Evolutionary conservation across 1,140 invertebrate species (phyloP).

Genomic region (Marisa cornuarietis): DNA sequence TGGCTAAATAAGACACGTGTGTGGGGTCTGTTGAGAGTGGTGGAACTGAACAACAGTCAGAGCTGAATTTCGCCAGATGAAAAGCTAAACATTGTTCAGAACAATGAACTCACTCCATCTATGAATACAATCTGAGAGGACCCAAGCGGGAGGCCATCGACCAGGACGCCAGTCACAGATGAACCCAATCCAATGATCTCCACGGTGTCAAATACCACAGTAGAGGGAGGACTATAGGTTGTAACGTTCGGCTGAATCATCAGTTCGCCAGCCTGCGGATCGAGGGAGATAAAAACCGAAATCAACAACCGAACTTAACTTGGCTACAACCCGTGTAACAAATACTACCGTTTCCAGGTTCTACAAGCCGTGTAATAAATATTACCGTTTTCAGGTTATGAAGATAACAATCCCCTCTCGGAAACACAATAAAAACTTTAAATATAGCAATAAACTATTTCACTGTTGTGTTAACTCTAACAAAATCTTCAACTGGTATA

Average conservation of each 20-base stretch:
- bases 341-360: conserved; percentile 4
- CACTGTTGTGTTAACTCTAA: too few relatives aligned
- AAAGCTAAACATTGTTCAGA: not conserved
- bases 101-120: not conserved
- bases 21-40: not conserved
- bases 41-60: conserved; percentile 22
- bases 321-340: too few relatives aligned
- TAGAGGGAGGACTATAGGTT: not conserved
- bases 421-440: not conserved
- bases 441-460: too few relatives aligned
- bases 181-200: conserved; percentile 8
- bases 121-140: not conserved
- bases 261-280: not conserved
- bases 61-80: not conserved
- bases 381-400: not conserved
- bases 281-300: too few relatives aligned
- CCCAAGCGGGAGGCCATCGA: not conserved
- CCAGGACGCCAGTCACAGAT: not conserved
- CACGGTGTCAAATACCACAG: not conserved
- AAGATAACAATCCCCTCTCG: not conserved
- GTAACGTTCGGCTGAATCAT: not conserved
- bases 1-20: not conserved
- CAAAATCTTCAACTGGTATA: too few relatives aligned
- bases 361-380: not conserved
- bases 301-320: not conserved